Evolutionary conservation across 2,888 invertebrate species (phyloP).

Genomic region (Caenorhabditis uteleia): DNA sequence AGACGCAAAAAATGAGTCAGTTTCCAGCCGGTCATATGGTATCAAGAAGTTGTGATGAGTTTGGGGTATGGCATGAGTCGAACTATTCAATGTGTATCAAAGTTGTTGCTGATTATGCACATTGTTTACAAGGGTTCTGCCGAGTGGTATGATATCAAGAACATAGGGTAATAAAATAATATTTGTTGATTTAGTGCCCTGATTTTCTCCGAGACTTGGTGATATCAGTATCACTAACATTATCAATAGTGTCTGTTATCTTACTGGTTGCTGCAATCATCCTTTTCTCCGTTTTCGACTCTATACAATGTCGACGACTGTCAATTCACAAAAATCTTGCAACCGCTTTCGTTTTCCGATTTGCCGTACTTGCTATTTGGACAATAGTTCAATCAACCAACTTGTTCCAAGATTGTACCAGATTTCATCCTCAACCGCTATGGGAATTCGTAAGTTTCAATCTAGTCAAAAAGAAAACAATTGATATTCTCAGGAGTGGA

Average conservation of each 20-base stretch:
- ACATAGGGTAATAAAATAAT: background rate
- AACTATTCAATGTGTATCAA: constrained; percentile 63
- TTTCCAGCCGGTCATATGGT: constrained; percentile 58
- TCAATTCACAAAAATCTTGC: constrained; percentile 70
- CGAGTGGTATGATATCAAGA: constrained; percentile 44
- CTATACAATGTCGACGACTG: constrained; percentile 61
- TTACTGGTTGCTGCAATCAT: constrained; percentile 64
- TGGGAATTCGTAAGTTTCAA: constrained; percentile 45
- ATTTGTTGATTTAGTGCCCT: constrained; percentile 60
- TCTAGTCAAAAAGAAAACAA: background rate
- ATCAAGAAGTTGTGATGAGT: constrained; percentile 49
- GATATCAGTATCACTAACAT: constrained; percentile 61
- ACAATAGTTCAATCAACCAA: constrained; percentile 62
- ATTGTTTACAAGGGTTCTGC: constrained; percentile 65
- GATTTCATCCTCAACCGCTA: constrained; percentile 56
- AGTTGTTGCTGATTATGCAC: constrained; percentile 53
- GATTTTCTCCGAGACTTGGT: constrained; percentile 64
- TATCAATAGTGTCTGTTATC: constrained; percentile 65
- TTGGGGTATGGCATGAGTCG: constrained; percentile 61
- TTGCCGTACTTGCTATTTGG: constrained; percentile 69
- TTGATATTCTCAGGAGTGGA: constrained; percentile 72
- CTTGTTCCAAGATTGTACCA: constrained; percentile 64
- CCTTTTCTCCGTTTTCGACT: constrained; percentile 67
- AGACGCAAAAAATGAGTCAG: too few relatives aligned
- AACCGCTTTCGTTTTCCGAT: constrained; percentile 72